These are phyloP conservation scores for Troides oblongomaculatus DNA, from an alignment of 2,888 invertebrate genomes.

Conservation along the genomic window DNA sequence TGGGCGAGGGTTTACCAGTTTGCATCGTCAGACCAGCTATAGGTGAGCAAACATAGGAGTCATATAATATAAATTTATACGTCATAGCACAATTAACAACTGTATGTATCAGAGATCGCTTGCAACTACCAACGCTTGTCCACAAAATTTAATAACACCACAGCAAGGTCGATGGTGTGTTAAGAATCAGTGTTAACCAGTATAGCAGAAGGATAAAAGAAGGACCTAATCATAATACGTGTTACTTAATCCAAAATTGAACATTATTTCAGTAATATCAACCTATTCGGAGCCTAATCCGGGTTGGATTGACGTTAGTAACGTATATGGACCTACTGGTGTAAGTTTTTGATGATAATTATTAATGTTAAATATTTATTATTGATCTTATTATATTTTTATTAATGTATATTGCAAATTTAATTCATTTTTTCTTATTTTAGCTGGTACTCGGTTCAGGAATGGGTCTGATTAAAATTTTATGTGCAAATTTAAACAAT, in stretches of 20 bases:
- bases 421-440: conserved; percentile 1
- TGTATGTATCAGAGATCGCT: no score
- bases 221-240: no score
- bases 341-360: conserved; percentile 32
- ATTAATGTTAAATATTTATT: background rate
- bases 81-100: no score
- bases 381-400: background rate
- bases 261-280: conserved; percentile 35
- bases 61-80: no score
- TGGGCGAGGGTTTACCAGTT: conserved; percentile 7
- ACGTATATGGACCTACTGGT: conserved; percentile 40
- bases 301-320: conserved; percentile 41
- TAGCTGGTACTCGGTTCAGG: conserved; percentile 18
- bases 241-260: background rate
- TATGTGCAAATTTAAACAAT: conserved; percentile 21
- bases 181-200: no score
- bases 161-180: no score
- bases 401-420: background rate
- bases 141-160: no score
- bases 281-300: conserved; percentile 39
- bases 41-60: conserved; percentile 32
- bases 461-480: conserved; percentile 5
- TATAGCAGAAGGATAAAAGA: no score
- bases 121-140: no score
- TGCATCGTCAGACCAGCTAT: conserved; percentile 29